phyloP scores from a whole-genome alignment of 2,888 invertebrate genomes.

The Drosophila imparisetae region DNA sequence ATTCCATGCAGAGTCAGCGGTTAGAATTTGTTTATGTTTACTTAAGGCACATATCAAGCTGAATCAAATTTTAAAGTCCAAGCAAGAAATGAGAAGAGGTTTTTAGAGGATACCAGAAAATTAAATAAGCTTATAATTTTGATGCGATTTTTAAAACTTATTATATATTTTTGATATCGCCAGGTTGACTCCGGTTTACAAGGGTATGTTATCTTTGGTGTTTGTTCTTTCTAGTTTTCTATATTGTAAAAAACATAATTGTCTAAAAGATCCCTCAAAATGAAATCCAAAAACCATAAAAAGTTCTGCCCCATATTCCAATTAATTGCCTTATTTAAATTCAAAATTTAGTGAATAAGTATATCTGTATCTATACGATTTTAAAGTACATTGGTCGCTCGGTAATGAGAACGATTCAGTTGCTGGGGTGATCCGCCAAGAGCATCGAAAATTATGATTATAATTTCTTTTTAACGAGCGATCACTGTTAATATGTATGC shows the following conservation, averaged over 20 bases:
- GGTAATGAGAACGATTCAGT: background rate
- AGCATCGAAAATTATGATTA: background rate
- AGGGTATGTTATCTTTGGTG: background rate
- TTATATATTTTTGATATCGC: background rate
- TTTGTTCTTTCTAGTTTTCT: background rate
- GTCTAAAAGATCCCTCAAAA: background rate
- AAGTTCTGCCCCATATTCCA: background rate
- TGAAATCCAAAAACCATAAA: background rate
- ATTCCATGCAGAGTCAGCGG: conserved; percentile 1
- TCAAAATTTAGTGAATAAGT: background rate
- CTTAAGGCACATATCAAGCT: background rate
- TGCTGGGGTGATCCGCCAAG: background rate
- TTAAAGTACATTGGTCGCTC: background rate
- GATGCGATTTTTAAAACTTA: background rate
- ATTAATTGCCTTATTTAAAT: background rate
- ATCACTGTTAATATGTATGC: background rate
- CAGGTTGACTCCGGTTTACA: background rate
- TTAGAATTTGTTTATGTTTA: background rate
- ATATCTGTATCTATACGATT: background rate
- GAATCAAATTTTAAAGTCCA: background rate
- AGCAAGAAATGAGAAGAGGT: background rate
- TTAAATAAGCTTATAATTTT: background rate
- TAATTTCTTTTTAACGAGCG: background rate
- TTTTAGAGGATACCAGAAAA: background rate
- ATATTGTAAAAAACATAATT: background rate